A percentile compares a stretch with the other conserved stretches of the same genome.
Evolutionary conservation across 1,140 invertebrate genomes (phyloP).

Genomic region (Trachymyrmex septentrionalis): DNA sequence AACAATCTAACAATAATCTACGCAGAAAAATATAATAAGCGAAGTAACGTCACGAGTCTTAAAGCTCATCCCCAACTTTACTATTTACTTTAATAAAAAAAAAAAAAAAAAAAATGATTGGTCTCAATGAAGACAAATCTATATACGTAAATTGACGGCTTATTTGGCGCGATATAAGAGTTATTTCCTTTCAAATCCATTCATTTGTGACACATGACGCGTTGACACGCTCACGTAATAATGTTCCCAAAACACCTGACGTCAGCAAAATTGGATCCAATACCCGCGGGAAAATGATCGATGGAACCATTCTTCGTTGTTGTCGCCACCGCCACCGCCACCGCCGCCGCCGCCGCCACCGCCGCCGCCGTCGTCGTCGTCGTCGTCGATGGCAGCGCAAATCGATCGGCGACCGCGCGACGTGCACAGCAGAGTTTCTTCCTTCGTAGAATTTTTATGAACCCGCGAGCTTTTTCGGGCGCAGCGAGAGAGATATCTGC

Average conservation of each 20-base stretch:
- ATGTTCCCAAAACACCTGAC: slow-evolving; percentile 70
- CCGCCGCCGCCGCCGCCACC: not conserved
- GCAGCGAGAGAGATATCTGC: slow-evolving; percentile 41
- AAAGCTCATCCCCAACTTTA: no score
- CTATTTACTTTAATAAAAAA: no score
- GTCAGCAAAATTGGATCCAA: slow-evolving; percentile 62
- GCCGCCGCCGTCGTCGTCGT: slow-evolving; percentile 24
- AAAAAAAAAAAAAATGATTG: no score
- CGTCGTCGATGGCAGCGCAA: slow-evolving; percentile 45
- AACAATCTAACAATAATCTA: no score
- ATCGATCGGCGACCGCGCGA: slow-evolving; percentile 68
- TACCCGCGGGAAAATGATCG: slow-evolving; percentile 73
- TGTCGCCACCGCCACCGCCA: not conserved
- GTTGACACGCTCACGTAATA: slow-evolving; percentile 31
- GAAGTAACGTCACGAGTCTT: not conserved
- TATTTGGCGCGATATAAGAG: slow-evolving; percentile 30
- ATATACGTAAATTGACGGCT: slow-evolving; percentile 6
- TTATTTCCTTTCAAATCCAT: not conserved
- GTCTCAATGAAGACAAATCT: no score
- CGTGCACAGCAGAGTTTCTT: slow-evolving; percentile 62
- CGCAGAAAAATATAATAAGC: not conserved
- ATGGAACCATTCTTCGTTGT: slow-evolving; percentile 70
- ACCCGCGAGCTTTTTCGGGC: slow-evolving; percentile 68
- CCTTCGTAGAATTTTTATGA: slow-evolving; percentile 75
- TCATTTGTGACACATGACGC: slow-evolving; percentile 1